Evolutionary conservation across 2,113 vertebrate species (phyloP), one percentile per base, ranked within the genome.

Genomic region (Megaceryle torquata): DNA sequence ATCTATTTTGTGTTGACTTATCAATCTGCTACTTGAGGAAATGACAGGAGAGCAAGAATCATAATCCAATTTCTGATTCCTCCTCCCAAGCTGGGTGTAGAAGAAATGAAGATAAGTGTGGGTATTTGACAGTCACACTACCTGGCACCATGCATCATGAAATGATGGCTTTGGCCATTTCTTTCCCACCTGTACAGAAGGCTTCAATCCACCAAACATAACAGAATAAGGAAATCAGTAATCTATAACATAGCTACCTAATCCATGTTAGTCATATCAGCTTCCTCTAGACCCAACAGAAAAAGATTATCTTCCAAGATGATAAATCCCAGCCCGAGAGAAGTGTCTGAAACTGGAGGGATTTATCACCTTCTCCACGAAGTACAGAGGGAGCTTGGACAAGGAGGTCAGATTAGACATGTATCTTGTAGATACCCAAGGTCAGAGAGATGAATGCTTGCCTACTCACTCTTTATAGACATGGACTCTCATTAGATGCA

Each of bases 281-380:
- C 33, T 87, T 60, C 61, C 53, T 28, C 59, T 11, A 53, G 5
- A 69, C 39, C 54, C 70, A 89, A 17, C 11, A 69, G 57, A 91
- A 74, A 88, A 71, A 2, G 18, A 80, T 85, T 79, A 80, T 77
- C 59, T 88, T 77, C 70, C 48, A 67, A 77, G 28, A 60, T 64
- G 39, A 95, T 89, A 82, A 85, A 95, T 94, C 54, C 46, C 61
- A 86, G 29, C 33, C 63, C 88, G 33, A 88, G 71, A 93, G 24
- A 76, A 51, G 20, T 56, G 59, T 88, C 95, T 88, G 76, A 89
- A 89, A 80, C 33, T 15, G 13, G 31, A 88, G 53, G 48, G 57
- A 89, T 91, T 96, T 80, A 76, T 89, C 81, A 82, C 39, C 29
- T 29, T 71, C 41, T 76, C 63, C 28, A 33, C 22, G 28, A 50